Conservation (phyloP, 2,113 vertebrate genomes). For the Tamias sibiricus region DNA sequence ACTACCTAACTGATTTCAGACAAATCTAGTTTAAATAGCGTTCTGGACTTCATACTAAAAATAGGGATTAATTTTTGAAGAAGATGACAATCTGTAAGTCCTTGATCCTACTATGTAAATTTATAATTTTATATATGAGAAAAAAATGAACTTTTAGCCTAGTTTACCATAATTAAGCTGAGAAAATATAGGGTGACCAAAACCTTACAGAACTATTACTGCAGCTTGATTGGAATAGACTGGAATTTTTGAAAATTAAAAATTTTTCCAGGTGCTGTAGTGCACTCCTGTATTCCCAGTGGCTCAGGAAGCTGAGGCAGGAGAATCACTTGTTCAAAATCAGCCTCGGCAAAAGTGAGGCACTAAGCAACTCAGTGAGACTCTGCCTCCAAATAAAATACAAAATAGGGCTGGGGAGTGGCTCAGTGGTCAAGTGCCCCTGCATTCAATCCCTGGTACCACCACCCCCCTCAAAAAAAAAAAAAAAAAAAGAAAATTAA, state of each 20-base stretch:
- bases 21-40: slow-evolving; percentile 48
- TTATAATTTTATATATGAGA: neutral
- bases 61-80: slow-evolving; percentile 56
- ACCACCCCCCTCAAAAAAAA: too few species aligned
- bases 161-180: slow-evolving; percentile 41
- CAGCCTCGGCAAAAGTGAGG: too few species aligned
- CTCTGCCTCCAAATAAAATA: too few species aligned
- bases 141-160: slow-evolving; percentile 47
- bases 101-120: slow-evolving; percentile 17
- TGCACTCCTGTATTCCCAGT: too few species aligned
- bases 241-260: slow-evolving; percentile 39
- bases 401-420: too few species aligned
- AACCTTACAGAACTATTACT: slow-evolving; percentile 6
- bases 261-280: neutral
- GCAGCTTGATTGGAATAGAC: neutral
- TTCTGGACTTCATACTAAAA: slow-evolving; percentile 1
- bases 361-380: too few species aligned
- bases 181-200: slow-evolving; percentile 35
- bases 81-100: neutral
- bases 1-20: slow-evolving; percentile 52
- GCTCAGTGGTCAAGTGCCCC: too few species aligned
- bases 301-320: too few species aligned
- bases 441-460: too few species aligned
- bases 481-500: neutral
- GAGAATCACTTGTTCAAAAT: too few species aligned